Percentiles rank a stretch among this genome's conserved stretches.
Evolutionary conservation across 2,113 vertebrate genomes (phyloP).

Genomic region (Ammospiza caudacuta): DNA sequence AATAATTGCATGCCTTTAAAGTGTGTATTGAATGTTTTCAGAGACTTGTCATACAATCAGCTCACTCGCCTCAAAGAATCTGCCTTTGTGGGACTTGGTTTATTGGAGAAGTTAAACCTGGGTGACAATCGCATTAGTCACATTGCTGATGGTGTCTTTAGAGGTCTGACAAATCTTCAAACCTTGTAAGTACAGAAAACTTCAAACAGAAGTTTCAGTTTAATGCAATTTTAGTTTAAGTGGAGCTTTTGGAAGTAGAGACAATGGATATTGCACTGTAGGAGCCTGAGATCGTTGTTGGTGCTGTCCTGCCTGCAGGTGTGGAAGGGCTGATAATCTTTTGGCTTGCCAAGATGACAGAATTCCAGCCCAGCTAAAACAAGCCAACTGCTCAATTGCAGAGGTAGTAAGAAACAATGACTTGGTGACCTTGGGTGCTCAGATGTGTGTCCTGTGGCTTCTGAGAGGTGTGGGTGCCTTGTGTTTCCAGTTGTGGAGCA

Average conservation of each 20-base stretch:
- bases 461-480: neutral
- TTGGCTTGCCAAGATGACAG: neutral
- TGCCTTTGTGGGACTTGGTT: constrained; percentile 86
- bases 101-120: constrained; percentile 89
- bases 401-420: neutral
- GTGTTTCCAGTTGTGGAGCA: neutral
- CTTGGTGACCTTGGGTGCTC: neutral
- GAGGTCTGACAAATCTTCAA: constrained; percentile 84
- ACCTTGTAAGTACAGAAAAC: constrained; percentile 84
- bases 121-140: constrained; percentile 92
- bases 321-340: neutral
- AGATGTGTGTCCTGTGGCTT: accelerated
- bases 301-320: neutral
- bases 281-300: neutral
- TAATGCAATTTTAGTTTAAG: neutral
- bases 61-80: constrained; percentile 92
- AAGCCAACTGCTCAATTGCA: neutral
- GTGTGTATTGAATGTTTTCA: constrained; percentile 46
- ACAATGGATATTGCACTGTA: neutral
- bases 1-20: constrained; percentile 9
- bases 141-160: constrained; percentile 92
- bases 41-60: constrained; percentile 93
- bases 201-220: neutral
- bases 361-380: neutral
- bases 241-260: neutral